Base-by-base conservation (phyloP, 35 echinoderm and acorn worm species). In the Eucidaris tribuloides region DNA sequence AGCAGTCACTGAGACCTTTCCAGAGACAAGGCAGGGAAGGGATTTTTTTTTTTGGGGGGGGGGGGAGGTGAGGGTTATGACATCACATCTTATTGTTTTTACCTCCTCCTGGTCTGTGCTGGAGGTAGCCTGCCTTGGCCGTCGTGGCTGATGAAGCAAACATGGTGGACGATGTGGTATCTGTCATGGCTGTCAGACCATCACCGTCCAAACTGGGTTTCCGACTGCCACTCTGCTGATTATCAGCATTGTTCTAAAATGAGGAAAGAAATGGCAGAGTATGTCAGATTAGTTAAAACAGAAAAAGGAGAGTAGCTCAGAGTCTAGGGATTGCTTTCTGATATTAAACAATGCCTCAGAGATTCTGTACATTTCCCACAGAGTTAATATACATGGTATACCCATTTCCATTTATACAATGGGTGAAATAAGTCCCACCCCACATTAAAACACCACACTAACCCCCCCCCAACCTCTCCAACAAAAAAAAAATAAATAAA, bases 31-130 rank as follows among this genome's bases (percentile, higher is more conserved):
- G 37, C 28, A 5, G 37, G 19, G 34, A 31, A 27, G 63, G 14
- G 15, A 68, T 27, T 19, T 20, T 0, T 71, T 7, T 28, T 28
- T 71, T 71, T 22, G n/a, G 37, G 37, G n/a, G 28, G 28, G 32
- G 18, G 55, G 20, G 0, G 66, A 18, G 42, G 27, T 18, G 20
- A 25, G 7, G 14, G n/a, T 65, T 42, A 27, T 35, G 46, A 28
- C 9, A 23, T 37, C 40, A 30, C 20, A 3, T 6, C 71, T 43
- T 15, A 71, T 0, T 19, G 46, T 71, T 4, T 70, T 76, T 61
- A 93, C 91, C 79, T 93, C 91, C 91, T 30, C 91, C 91, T 17
- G 91, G 91, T 64, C 91, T 87, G 58, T 93, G 85, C 25, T 46
- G 80, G 42, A 93, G 79, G 71, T 88, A 93, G 29, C 91, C 91